phyloP scores from a whole-genome alignment of 2,888 invertebrate genomes.

The Notodonta ziczac region DNA sequence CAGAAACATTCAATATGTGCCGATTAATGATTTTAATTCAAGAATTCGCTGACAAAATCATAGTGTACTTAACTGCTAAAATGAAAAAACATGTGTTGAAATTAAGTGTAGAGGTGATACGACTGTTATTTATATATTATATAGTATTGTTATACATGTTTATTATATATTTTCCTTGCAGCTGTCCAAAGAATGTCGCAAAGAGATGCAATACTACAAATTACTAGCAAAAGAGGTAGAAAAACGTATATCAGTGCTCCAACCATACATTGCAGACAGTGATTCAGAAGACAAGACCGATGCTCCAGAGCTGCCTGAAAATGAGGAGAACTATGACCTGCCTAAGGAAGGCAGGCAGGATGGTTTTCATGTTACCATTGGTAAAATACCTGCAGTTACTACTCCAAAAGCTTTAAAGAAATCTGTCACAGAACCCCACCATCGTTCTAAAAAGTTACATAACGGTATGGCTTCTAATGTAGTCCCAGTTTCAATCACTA shows the following conservation, averaged over 20 bases:
- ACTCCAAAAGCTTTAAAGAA: slow-evolving; percentile 25
- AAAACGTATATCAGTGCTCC: slow-evolving; percentile 77
- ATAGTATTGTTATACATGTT: slow-evolving; percentile 1
- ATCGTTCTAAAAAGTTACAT: slow-evolving; percentile 24
- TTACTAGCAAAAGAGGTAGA: slow-evolving; percentile 87
- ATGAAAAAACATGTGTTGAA: slow-evolving; percentile 33
- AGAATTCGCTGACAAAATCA: slow-evolving; percentile 22
- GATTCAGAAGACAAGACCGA: slow-evolving; percentile 61
- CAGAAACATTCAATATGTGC: slow-evolving; percentile 34
- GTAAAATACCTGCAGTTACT: slow-evolving; percentile 29
- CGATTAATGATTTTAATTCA: slow-evolving; percentile 20
- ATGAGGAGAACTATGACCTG: slow-evolving; percentile 52
- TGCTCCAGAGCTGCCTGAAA: slow-evolving; percentile 65
- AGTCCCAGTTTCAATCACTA: slow-evolving; percentile 22
- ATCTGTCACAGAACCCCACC: slow-evolving; percentile 19
- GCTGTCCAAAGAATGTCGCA: slow-evolving; percentile 86
- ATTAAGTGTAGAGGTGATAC: slow-evolving; percentile 18
- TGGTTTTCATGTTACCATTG: slow-evolving; percentile 35
- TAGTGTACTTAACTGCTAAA: slow-evolving; percentile 21
- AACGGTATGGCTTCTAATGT: slow-evolving; percentile 44
- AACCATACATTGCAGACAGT: slow-evolving; percentile 60
- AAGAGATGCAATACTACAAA: slow-evolving; percentile 88
- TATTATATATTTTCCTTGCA: slow-evolving; percentile 57
- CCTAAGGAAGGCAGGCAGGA: slow-evolving; percentile 36
- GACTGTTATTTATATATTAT: background rate